Conservation (phyloP, 2,797 vertebrate species). For the Amblyopsis hoosieri region DNA sequence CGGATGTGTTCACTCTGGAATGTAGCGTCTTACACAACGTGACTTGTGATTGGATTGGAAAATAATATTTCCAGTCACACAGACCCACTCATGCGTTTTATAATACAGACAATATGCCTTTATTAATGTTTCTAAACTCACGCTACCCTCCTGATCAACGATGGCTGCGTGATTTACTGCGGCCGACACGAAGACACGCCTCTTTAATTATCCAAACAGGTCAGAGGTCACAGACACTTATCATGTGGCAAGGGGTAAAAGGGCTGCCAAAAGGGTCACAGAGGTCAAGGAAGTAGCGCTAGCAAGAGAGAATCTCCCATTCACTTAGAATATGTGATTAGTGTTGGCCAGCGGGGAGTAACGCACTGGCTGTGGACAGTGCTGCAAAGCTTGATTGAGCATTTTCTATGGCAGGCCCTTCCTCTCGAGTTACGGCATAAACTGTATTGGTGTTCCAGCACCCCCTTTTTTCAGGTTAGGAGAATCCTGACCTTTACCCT, state of each 20-base stretch:
- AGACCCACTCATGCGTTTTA: neutral
- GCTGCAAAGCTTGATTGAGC: slow-evolving; percentile 43
- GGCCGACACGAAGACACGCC: slow-evolving; percentile 52
- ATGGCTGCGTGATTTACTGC: slow-evolving; percentile 59
- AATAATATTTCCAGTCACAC: neutral
- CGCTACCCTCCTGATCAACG: slow-evolving; percentile 57
- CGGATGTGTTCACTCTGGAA: no score
- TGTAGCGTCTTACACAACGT: no score
- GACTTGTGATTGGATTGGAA: no score
- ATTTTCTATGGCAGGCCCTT: slow-evolving; percentile 23
- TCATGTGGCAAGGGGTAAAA: slow-evolving; percentile 68
- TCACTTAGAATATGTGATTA: slow-evolving; percentile 62
- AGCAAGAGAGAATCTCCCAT: slow-evolving; percentile 39
- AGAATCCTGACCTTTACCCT: slow-evolving; percentile 86
- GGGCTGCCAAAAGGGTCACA: slow-evolving; percentile 57
- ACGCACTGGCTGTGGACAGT: slow-evolving; percentile 15
- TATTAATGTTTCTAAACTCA: slow-evolving; percentile 59
- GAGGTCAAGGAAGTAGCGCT: slow-evolving; percentile 57
- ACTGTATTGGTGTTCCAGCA: slow-evolving; percentile 80
- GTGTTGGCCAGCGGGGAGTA: slow-evolving; percentile 36
- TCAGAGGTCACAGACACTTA: slow-evolving; percentile 75
- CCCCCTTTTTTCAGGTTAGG: slow-evolving; percentile 84
- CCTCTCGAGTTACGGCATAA: slow-evolving; percentile 38
- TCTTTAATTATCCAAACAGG: slow-evolving; percentile 77
- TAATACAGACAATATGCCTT: slow-evolving; percentile 7